phyloP scores from a whole-genome alignment of 2,113 vertebrate genomes.

The Chlorocebus sabaeus region DNA sequence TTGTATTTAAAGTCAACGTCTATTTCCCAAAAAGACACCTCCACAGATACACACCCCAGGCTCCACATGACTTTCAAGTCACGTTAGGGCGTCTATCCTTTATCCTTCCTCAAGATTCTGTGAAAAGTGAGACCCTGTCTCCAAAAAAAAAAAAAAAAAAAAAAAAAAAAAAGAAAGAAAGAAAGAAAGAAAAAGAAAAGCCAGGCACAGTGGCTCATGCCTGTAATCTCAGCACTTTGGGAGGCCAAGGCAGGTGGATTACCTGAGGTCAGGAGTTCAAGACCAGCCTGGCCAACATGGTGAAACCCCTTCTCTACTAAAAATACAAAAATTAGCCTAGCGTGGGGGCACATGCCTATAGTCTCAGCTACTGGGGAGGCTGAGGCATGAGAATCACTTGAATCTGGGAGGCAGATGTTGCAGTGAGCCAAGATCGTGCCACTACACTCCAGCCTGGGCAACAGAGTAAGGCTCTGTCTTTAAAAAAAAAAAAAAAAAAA shows the following conservation, averaged over 20 bases:
- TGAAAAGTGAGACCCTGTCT: too few species aligned
- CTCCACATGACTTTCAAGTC: neutral
- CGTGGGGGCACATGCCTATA: neutral
- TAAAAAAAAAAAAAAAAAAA: neutral
- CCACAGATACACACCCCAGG: neutral
- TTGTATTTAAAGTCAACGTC: neutral
- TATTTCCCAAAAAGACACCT: neutral
- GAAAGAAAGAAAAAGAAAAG: too few species aligned
- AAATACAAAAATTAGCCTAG: neutral
- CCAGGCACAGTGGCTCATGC: neutral
- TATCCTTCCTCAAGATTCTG: neutral
- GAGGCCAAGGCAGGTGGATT: neutral
- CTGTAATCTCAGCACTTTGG: neutral
- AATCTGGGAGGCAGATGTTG: neutral
- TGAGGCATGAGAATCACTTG: neutral
- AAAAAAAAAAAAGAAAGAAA: too few species aligned
- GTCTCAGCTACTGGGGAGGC: neutral
- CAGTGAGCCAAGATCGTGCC: neutral
- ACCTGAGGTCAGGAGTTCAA: neutral
- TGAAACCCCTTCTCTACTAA: neutral
- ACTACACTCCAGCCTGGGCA: neutral
- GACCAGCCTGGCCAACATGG: neutral
- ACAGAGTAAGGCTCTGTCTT: neutral
- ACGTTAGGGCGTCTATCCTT: neutral
- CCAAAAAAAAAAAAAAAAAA: too few species aligned